Evolutionary conservation across 2,113 vertebrate genomes (phyloP), one percentile per base, ranked within the genome.

Genomic region (Columba livia): DNA sequence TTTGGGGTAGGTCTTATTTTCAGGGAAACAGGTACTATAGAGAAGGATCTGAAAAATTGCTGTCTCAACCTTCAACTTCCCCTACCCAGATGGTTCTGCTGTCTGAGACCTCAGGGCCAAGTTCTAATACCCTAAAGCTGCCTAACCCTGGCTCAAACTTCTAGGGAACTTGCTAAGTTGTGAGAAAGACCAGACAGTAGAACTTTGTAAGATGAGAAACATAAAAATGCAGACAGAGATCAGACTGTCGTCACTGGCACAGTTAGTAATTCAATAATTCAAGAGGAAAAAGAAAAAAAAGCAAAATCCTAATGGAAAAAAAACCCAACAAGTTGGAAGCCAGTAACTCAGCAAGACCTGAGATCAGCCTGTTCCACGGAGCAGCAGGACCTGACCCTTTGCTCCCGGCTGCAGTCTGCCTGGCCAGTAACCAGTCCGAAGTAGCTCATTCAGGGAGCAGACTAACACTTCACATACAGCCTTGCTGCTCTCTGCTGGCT

Each of bases 11-110:
- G 44, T 47, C 44, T 47, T 47, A 47, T 47, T 47, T 47, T 47
- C 18, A 19, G 44, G 18, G 44, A 47, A 47, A 19, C 18, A 10
- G 18, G 44, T 47, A 47, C 44, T 47, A 47, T 0, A 2, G 31
- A 75, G 14, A 75, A 81, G 29, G 25, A 89, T 26, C 38, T 74
- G 24, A 85, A 67, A 29, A 75, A 19, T 2, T 9, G 20, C 61
- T 72, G 31, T 9, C 16, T 53, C 0, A 0, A 28, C 44, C n/a
- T 53, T 66, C 40, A 20, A 53, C 28, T 18, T 62, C 40, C 20
- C n/a, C 47, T 26, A 4, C 29, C 18, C 51, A 34, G 18, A 17
- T 15, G 21, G 40, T 51, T 94, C 51, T 48, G 31, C 60, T 62
- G 26, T 10, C 44, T 81, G 21, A 11, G 31, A 78, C 29, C 60